phyloP scores from a whole-genome alignment of 2,888 invertebrate genomes.

The Adela reaumurella region DNA sequence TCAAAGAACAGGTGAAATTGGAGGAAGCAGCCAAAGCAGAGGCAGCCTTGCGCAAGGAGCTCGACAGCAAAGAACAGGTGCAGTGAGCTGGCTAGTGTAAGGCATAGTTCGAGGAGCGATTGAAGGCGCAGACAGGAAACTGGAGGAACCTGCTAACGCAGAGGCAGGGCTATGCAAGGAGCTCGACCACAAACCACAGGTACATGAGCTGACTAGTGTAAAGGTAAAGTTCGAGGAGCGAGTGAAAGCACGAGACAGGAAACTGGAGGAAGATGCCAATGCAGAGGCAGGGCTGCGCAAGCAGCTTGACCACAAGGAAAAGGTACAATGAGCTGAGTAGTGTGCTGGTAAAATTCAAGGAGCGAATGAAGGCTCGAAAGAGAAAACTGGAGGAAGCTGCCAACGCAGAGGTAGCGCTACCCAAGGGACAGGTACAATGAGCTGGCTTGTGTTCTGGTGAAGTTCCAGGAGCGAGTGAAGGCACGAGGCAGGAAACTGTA shows the following conservation, averaged over 20 bases:
- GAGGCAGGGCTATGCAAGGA: too few relatives aligned
- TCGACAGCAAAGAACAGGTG: too few relatives aligned
- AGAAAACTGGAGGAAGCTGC: conserved; percentile 29
- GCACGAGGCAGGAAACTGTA: conserved; percentile 39
- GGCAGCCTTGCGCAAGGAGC: too few relatives aligned
- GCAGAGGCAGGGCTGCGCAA: conserved; percentile 26
- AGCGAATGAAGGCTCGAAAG: conserved; percentile 33
- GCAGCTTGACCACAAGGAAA: conserved; percentile 31
- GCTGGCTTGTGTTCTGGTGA: conserved; percentile 39
- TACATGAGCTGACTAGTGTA: too few relatives aligned
- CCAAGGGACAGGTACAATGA: conserved; percentile 37
- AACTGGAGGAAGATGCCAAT: conserved; percentile 28
- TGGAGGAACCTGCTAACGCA: too few relatives aligned
- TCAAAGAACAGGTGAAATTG: too few relatives aligned
- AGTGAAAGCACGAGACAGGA: conserved; percentile 31
- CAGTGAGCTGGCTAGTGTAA: conserved; percentile 42
- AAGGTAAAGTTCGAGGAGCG: too few relatives aligned
- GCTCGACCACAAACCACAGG: too few relatives aligned
- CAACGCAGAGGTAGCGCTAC: conserved; percentile 26
- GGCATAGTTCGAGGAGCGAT: conserved; percentile 50
- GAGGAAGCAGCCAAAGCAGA: too few relatives aligned
- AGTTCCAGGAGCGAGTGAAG: conserved; percentile 47
- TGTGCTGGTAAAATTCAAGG: too few relatives aligned
- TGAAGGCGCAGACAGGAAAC: too few relatives aligned
- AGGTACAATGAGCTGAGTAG: too few relatives aligned